Percentiles rank a stretch among this genome's conserved stretches.
These are phyloP conservation scores for Drusus annulatus DNA, from an alignment of 1,140 invertebrate genomes.

Conservation along the genomic window DNA sequence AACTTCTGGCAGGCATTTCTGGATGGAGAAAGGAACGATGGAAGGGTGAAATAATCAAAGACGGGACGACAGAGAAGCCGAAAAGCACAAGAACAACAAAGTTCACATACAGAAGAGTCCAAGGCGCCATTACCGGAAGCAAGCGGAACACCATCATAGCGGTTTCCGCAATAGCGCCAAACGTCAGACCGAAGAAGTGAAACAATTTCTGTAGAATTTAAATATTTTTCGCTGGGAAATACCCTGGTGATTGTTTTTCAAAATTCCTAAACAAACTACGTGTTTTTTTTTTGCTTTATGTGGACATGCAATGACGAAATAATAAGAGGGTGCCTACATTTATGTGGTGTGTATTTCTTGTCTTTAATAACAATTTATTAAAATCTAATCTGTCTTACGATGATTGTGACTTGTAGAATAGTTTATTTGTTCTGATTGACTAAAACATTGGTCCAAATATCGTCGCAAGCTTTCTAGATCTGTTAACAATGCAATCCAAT, in stretches of 20 bases:
- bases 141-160: slow-evolving; percentile 58
- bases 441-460: too few species aligned
- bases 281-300: too few species aligned
- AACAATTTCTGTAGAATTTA: neutral
- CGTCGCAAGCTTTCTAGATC: too few species aligned
- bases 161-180: slow-evolving; percentile 52
- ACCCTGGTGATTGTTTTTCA: neutral
- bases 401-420: too few species aligned
- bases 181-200: slow-evolving; percentile 52
- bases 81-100: slow-evolving; percentile 49
- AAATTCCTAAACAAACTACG: too few species aligned
- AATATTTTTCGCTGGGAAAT: neutral
- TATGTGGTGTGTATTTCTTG: too few species aligned
- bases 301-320: too few species aligned
- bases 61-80: slow-evolving; percentile 47
- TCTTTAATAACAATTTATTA: too few species aligned
- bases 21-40: slow-evolving; percentile 57
- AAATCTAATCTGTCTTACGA: too few species aligned
- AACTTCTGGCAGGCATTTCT: slow-evolving; percentile 52
- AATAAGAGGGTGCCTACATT: too few species aligned
- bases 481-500: too few species aligned
- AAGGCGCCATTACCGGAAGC: slow-evolving; percentile 51
- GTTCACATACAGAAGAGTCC: slow-evolving; percentile 56
- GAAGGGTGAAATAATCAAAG: slow-evolving; percentile 28
- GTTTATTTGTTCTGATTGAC: too few species aligned